phyloP scores from a whole-genome alignment of 2,797 vertebrate species.

The Enteromius radiatus region DNA sequence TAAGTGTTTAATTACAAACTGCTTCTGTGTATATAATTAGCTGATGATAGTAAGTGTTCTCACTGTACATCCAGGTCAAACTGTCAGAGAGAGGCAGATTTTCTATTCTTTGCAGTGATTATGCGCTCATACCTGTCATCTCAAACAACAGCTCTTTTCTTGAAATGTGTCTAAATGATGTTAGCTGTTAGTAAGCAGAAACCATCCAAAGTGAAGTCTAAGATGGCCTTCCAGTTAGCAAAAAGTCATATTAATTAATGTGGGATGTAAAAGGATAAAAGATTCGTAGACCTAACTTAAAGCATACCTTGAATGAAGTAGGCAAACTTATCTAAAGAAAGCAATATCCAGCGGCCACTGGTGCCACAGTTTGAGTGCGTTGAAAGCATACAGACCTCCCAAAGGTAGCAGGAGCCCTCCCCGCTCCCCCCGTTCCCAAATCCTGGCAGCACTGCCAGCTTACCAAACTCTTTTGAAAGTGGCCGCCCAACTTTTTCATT shows the following conservation, averaged over 20 bases:
- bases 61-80: slow-evolving; percentile 59
- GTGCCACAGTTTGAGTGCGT: slow-evolving; percentile 73
- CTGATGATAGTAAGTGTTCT: background rate
- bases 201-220: slow-evolving; percentile 2
- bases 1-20: slow-evolving; percentile 16
- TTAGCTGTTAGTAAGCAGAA: slow-evolving; percentile 9
- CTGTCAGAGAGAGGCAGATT: slow-evolving; percentile 70
- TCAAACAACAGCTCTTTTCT: slow-evolving; percentile 8
- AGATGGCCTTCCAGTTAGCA: slow-evolving; percentile 8
- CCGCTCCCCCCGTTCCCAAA: slow-evolving; percentile 61
- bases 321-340: slow-evolving; percentile 71
- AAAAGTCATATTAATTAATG: slow-evolving; percentile 11
- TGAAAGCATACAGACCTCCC: slow-evolving; percentile 66
- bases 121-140: slow-evolving; percentile 4
- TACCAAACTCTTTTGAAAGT: slow-evolving; percentile 66
- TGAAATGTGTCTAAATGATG: slow-evolving; percentile 9
- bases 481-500: slow-evolving; percentile 66
- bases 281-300: slow-evolving; percentile 45
- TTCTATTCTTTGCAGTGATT: slow-evolving; percentile 53
- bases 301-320: slow-evolving; percentile 75
- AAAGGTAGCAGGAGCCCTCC: slow-evolving; percentile 67
- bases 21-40: background rate
- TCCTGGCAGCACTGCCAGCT: slow-evolving; percentile 65
- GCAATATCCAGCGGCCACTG: slow-evolving; percentile 72
- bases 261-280: slow-evolving; percentile 36